Evolutionary conservation across 1,140 invertebrate species (phyloP), one percentile per base, ranked within the genome.

Genomic region (Scaptomyza montana): DNA sequence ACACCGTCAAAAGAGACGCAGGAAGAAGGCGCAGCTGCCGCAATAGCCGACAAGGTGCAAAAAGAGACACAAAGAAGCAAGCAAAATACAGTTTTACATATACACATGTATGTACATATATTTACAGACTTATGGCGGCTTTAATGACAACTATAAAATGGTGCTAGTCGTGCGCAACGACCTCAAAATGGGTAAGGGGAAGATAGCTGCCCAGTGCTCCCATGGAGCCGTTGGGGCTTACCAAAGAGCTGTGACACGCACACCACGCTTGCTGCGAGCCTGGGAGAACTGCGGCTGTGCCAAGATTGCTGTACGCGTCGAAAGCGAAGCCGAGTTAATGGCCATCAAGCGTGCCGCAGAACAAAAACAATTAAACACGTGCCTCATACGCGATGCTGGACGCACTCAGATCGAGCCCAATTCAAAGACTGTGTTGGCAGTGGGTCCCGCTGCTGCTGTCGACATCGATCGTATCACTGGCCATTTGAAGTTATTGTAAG

Each of bases 161-260:
- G 96, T 98, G 1, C 91, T 99, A 50, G 95, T 98, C 21, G 96
- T 98, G 2, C 93, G 97, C 87, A 97, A 95, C 89, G 98, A 99
- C 91, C 93, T 99, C 0, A 96, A 97, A 92, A 99, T 99, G 98
- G 95, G 96, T 16, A 98, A 98, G 49, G 98, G 98, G 12, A 99
- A 99, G 94, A 95, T 97, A 49, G 97, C 96, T 33, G 97, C 98
- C 3, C 98, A 98, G 92, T 98, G 97, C 93, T 94, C 95, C 46
- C 98, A 99, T 93, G 98, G 97, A 54, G 96, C 98, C 6, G 95
- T 96, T 21, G 94, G 94, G 49, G 97, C 95, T 2, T 98, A 96
- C 85, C 94, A 95, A 71, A 95, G 95, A 75, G 93, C 95, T 13
- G 92, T 94, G 8, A 93, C 91, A 60, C 94, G 93, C 59, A 93